Evolutionary conservation across 2,797 vertebrate species (phyloP).

Genomic region (Rhadinocentrus ornatus): DNA sequence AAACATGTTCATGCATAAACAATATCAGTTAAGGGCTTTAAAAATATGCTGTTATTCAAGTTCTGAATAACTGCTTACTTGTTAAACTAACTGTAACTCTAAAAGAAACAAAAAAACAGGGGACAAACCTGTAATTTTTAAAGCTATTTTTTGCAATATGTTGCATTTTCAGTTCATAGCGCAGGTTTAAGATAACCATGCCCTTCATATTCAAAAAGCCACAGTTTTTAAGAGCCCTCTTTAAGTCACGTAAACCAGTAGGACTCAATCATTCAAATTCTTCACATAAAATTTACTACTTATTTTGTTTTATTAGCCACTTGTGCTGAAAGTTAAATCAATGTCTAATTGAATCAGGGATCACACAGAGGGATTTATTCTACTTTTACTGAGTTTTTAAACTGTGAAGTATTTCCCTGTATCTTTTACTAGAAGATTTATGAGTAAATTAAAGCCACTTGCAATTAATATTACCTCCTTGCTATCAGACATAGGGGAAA

Average conservation of each 20-base stretch:
- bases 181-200: constrained; percentile 23
- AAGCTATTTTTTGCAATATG: constrained; percentile 29
- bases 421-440: constrained; percentile 51
- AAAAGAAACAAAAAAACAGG: constrained; percentile 20
- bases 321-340: constrained; percentile 74
- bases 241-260: constrained; percentile 65
- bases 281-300: constrained; percentile 67
- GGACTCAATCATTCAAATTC: constrained; percentile 66
- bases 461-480: constrained; percentile 34
- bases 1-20: constrained; percentile 50
- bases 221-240: constrained; percentile 68
- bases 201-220: constrained; percentile 49
- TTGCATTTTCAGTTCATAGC: constrained; percentile 22
- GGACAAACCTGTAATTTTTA: constrained; percentile 1
- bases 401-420: constrained; percentile 42
- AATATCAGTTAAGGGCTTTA: constrained; percentile 59
- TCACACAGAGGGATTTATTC: constrained; percentile 53
- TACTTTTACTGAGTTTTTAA: constrained; percentile 51
- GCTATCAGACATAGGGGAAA: constrained; percentile 8
- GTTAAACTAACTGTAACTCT: constrained; percentile 3
- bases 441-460: constrained; percentile 58
- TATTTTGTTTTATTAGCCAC: constrained; percentile 73
- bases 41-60: constrained; percentile 37
- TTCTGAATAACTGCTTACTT: constrained; percentile 53
- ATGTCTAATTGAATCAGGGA: constrained; percentile 69